Conservation (phyloP, 2,113 vertebrate species). For the Hemiprocne comata region DNA sequence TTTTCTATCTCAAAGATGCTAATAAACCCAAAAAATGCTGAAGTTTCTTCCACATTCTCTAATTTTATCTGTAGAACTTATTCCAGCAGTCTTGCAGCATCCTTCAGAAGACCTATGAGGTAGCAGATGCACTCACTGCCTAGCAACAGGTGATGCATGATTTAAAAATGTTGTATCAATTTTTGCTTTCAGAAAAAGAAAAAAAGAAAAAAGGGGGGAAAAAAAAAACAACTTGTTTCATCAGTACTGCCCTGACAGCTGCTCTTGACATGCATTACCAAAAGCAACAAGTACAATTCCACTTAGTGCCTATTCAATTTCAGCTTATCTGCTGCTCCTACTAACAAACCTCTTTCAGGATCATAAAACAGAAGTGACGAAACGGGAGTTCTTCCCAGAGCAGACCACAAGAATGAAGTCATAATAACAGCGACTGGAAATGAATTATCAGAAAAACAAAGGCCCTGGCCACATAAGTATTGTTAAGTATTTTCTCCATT, state of each 20-base stretch:
- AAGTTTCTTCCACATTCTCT: not conserved
- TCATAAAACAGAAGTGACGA: not conserved
- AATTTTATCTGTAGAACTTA: not conserved
- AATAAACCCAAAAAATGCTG: not conserved
- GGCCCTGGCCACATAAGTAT: not conserved
- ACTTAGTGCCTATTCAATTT: not conserved
- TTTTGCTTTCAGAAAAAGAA: not conserved
- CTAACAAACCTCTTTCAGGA: not conserved
- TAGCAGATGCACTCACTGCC: not conserved
- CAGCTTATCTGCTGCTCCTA: not conserved
- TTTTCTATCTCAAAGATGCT: not conserved
- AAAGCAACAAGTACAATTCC: not conserved
- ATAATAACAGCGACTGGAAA: not conserved
- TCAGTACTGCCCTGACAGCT: not conserved
- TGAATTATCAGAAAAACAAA: not conserved
- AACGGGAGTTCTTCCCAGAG: not conserved
- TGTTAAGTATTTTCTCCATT: not conserved
- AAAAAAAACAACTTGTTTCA: not conserved
- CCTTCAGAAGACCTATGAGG: not conserved
- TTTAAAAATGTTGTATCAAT: not conserved
- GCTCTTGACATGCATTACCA: not conserved
- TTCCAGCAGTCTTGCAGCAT: not conserved
- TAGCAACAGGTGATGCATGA: not conserved
- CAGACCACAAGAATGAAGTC: not conserved
- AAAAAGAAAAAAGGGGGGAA: not conserved